A percentile compares a stretch with the other conserved stretches of the same genome.
phyloP scores from a whole-genome alignment of 2,888 invertebrate species.

The Leucophenga maculata region DNA sequence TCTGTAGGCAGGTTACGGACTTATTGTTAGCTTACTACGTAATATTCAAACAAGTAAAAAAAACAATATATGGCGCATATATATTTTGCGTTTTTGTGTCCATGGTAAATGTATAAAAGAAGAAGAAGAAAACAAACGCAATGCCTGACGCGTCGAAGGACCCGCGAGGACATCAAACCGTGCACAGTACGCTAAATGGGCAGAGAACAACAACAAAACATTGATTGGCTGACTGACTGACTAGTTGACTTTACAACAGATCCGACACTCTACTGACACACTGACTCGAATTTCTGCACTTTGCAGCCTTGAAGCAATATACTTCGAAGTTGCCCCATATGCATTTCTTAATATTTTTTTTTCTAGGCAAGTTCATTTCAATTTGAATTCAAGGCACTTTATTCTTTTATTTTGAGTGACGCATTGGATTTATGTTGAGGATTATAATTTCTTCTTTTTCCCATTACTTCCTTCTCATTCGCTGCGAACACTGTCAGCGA shows the following conservation, averaged over 20 bases:
- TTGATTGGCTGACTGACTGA: not conserved
- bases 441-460: conserved; percentile 3
- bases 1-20: no score
- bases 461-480: not conserved
- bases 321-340: not conserved
- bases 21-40: no score
- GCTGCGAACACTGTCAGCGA: not conserved
- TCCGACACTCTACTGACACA: conserved; percentile 11
- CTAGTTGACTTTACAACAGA: not conserved
- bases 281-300: not conserved
- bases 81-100: no score
- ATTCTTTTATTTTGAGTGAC: not conserved
- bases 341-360: not conserved
- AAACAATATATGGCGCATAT: not conserved
- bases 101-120: not conserved
- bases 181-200: not conserved
- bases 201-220: not conserved
- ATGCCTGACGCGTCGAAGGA: conserved; percentile 1
- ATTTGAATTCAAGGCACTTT: conserved; percentile 7
- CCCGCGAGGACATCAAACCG: conserved; percentile 9
- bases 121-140: not conserved
- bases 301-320: not conserved
- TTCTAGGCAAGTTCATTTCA: conserved; percentile 10
- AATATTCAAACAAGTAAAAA: not conserved
- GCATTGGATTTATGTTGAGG: not conserved